A percentile compares a stretch with the other conserved stretches of the same genome.
These are phyloP conservation scores for Molothrus aeneus DNA, from an alignment of 2,797 vertebrate genomes.

Conservation along the genomic window DNA sequence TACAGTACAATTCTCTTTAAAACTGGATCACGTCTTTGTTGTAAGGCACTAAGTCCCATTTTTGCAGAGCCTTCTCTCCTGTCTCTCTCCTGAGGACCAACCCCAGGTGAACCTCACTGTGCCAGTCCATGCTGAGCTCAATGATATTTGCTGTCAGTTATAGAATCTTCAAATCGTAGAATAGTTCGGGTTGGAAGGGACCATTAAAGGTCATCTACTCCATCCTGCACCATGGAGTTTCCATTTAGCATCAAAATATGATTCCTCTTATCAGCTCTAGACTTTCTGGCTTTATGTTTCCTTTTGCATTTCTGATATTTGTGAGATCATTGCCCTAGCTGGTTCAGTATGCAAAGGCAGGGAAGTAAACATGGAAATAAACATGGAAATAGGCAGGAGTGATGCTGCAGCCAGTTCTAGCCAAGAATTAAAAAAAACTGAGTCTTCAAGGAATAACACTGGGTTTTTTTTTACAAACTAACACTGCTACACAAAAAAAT, in stretches of 20 bases:
- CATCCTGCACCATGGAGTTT: neutral
- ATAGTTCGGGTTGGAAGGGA: neutral
- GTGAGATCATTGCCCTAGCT: neutral
- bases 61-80: neutral
- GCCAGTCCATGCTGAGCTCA: neutral
- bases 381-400: neutral
- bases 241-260: neutral
- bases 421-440: neutral
- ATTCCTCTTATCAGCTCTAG: neutral
- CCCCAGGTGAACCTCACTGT: fast-evolving
- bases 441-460: neutral
- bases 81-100: neutral
- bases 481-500: neutral
- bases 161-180: neutral
- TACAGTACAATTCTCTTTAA: neutral
- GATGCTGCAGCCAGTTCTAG: neutral
- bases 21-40: neutral
- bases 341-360: neutral
- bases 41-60: neutral
- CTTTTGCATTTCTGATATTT: neutral
- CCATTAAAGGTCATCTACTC: neutral
- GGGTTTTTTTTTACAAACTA: neutral
- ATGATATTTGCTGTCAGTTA: neutral
- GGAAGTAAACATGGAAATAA: neutral
- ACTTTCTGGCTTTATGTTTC: neutral